A percentile compares a stretch with the other conserved stretches of the same genome.
These are phyloP conservation scores for Brachyhypopomus gauderio DNA, from an alignment of 2,113 vertebrate species.

Conservation along the genomic window DNA sequence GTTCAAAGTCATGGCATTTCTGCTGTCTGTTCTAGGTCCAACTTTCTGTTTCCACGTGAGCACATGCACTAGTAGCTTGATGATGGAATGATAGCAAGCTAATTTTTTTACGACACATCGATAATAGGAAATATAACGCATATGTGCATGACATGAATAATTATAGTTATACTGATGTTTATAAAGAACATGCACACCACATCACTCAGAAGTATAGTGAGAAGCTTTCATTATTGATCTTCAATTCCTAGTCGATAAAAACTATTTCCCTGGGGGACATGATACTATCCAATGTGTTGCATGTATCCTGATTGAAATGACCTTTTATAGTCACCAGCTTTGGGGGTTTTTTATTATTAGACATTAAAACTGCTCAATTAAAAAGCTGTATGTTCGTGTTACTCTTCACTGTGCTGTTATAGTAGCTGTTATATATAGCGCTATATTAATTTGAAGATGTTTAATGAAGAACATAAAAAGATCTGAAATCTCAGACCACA, in stretches of 20 bases:
- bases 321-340: not conserved
- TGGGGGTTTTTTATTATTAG: not conserved
- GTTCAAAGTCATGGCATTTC: conserved; percentile 20
- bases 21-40: not conserved
- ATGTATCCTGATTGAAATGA: not conserved
- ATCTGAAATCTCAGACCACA: not conserved
- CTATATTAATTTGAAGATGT: not conserved
- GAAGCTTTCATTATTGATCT: not conserved
- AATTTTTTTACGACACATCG: not conserved
- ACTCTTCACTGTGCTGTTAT: conserved; percentile 1
- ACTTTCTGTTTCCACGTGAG: not conserved
- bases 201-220: not conserved
- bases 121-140: not conserved
- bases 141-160: not conserved
- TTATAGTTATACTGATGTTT: not conserved
- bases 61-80: not conserved
- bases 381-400: not conserved
- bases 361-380: not conserved
- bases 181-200: not conserved
- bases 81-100: not conserved
- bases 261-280: conserved; percentile 15
- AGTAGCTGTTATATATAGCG: not conserved
- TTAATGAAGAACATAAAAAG: not conserved
- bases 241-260: conserved; percentile 15
- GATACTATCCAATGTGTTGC: not conserved